Evolutionary conservation across 2,113 vertebrate species (phyloP), one percentile per base, ranked within the genome.

Genomic region (Sturnira hondurensis): DNA sequence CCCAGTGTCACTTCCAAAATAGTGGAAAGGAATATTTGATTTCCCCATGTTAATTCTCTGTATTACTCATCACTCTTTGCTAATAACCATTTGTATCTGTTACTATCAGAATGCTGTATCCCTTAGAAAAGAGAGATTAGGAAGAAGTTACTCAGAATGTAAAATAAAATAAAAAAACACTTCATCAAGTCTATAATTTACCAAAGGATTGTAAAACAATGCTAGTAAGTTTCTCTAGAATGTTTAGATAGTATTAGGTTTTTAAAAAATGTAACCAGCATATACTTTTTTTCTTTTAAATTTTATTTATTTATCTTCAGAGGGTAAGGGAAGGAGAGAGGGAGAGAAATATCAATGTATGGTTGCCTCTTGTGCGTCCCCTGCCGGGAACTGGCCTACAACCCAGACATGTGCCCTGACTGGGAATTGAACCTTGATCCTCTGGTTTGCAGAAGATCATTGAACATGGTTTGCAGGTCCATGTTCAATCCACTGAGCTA

Each of bases 131-230:
- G 26, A 41, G 38, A 36, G 80, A 43, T 84, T 70, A 54, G 41
- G 67, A 74, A 38, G 54, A 15, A 4, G 58, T 89, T 78, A 71
- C 70, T 97, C 58, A 84, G 52, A 88, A 91, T 94, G 83, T 95
- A n/a, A 24, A 45, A 47, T 26, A 43, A 84, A 43, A 47, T 24
- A n/a, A 47, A 12, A 50, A 50, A 15, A 12, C 36, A 81, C 36
- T 89, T 81, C 47, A 24, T 94, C 38, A 88, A 86, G 73, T 86
- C 52, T 82, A 56, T 63, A 82, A 92, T 84, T 95, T 56, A 56
- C 52, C 77, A 31, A 1, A 14, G 19, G 41, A 38, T 68, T 93
- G 4, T 61, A 38, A 56, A 61, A 17, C 12, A 16, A 36, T 74
- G 71, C 22, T 36, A 81, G 28, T n/a, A 78, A 73, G 12, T 67